Conservation (phyloP, 1,140 invertebrate species). For the Mactra quadrangularis region DNA sequence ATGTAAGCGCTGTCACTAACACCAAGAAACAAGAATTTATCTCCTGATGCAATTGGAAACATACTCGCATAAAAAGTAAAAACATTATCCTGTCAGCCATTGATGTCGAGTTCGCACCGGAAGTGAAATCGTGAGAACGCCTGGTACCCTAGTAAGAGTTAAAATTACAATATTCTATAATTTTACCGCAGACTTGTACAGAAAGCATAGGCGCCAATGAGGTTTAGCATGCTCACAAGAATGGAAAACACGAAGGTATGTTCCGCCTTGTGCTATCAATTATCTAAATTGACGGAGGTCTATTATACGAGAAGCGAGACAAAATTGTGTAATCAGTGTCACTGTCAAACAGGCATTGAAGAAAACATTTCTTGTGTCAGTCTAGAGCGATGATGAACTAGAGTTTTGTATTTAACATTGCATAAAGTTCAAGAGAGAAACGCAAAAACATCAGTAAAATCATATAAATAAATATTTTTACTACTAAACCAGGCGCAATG, state of each 20-base stretch:
- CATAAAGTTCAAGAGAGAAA: not conserved
- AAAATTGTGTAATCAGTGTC: constrained; percentile 63
- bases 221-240: constrained; percentile 45
- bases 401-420: constrained; percentile 4
- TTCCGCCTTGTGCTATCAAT: constrained; percentile 55
- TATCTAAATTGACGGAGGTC: constrained; percentile 61
- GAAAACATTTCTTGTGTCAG: constrained; percentile 59
- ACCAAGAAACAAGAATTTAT: constrained; percentile 39
- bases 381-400: constrained; percentile 20
- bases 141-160: constrained; percentile 17
- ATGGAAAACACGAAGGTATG: constrained; percentile 47
- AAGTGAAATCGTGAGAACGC: constrained; percentile 18
- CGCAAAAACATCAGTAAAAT: no score
- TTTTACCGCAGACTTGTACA: not conserved
- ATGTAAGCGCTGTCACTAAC: constrained; percentile 51
- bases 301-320: constrained; percentile 50
- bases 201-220: constrained; percentile 48
- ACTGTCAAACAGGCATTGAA: constrained; percentile 54
- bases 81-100: constrained; percentile 39
- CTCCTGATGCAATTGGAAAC: constrained; percentile 55
- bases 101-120: constrained; percentile 33
- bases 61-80: constrained; percentile 48
- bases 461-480: no score
- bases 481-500: no score
- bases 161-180: not conserved